phyloP scores from a whole-genome alignment of 1,140 invertebrate species.

The Parasteatoda tepidariorum region DNA sequence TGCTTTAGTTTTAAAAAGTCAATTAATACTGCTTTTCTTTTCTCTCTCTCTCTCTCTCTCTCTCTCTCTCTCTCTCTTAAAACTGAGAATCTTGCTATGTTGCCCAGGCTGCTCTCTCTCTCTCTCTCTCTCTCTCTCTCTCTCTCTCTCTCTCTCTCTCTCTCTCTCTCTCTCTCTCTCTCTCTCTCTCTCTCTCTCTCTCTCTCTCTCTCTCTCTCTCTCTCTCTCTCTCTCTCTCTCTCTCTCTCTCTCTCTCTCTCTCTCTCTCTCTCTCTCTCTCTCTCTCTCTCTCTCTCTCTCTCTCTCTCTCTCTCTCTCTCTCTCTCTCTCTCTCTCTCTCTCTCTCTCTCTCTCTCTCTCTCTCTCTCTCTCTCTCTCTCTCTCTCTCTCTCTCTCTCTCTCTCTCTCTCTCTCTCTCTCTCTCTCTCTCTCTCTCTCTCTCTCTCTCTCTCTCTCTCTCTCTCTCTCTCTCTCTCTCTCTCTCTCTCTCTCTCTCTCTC shows the following conservation, averaged over 20 bases:
- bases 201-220: constrained; percentile 25
- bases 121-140: constrained; percentile 27
- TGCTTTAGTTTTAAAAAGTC: no score
- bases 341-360: not conserved
- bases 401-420: not conserved
- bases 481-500: constrained; percentile 11
- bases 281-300: not conserved
- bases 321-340: constrained; percentile 24
- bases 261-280: constrained; percentile 21
- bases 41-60: constrained; percentile 12
- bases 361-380: not conserved
- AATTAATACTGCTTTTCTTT: no score
- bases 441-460: not conserved
- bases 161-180: constrained; percentile 27
- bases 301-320: constrained; percentile 25
- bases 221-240: constrained; percentile 25
- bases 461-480: not conserved
- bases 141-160: constrained; percentile 25
- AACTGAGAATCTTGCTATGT: no score
- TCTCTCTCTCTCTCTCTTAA: constrained; percentile 20
- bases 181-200: constrained; percentile 27
- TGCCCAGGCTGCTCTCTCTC: constrained; percentile 20
- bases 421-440: not conserved
- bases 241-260: not conserved
- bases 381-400: not conserved